Evolutionary conservation across 2,113 vertebrate species (phyloP).

Genomic region (Motacilla alba): DNA sequence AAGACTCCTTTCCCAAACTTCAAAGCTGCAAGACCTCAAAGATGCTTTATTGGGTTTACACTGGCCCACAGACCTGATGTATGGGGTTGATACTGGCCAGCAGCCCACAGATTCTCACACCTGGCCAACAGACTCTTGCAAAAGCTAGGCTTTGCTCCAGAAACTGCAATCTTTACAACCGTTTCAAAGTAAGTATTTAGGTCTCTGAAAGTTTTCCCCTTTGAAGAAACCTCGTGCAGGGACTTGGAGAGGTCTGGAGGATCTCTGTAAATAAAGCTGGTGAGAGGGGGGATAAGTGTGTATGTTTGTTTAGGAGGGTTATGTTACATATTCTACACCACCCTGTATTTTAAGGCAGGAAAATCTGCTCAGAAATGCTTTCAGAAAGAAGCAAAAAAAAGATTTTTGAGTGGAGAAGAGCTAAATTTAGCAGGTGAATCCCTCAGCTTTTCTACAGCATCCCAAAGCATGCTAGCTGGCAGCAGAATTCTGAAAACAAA

Average conservation of each 20-base stretch:
- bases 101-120: neutral
- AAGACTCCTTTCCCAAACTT: neutral
- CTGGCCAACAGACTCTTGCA: conserved; percentile 6
- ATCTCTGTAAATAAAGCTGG: neutral
- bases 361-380: neutral
- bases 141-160: conserved; percentile 43
- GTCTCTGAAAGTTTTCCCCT: neutral
- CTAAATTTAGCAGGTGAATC: conserved; percentile 29
- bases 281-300: neutral
- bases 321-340: neutral
- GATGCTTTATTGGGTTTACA: neutral
- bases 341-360: neutral
- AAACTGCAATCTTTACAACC: conserved; percentile 36
- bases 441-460: neutral
- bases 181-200: conserved; percentile 35
- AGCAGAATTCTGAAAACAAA: neutral
- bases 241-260: neutral
- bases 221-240: neutral
- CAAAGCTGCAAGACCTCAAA: neutral
- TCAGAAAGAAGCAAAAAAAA: neutral
- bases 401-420: neutral
- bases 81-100: conserved; percentile 21
- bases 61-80: neutral
- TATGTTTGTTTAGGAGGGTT: neutral
- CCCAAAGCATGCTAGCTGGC: neutral